Evolutionary conservation across 2,888 invertebrate genomes (phyloP), one percentile per base, ranked within the genome.

Genomic region (Watsonalla cultraria): DNA sequence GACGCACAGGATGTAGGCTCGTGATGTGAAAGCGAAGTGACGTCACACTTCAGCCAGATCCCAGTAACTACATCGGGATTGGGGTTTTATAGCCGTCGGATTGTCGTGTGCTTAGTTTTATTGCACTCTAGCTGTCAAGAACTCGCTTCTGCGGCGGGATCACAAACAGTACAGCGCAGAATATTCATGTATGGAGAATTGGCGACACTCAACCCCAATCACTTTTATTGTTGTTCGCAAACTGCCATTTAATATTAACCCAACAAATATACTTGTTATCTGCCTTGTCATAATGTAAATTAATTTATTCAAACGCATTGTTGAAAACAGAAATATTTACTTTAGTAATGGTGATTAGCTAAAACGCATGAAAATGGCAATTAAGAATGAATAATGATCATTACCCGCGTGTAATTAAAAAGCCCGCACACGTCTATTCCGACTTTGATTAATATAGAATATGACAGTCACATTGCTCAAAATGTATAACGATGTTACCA

Each of bases 331-430:
- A 64, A 72, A 73, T 75, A 75, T 80, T 75, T 74, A 72, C 67
- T 68, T 65, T 73, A 74, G 78, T 82, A 84, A 86, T 74, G 78
- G 76, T 88, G 84, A 89, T 89, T 86, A 86, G 82, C 76, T 78
- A 78, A 80, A 86, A 84, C 76, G 78, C 69, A 80, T 77, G 78
- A 76, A 82, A 84, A 84, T 78, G 80, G 81, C 87, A 85, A 89
- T 90, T 89, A 86, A 76, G 84, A 77, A 85, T 90, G 90, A 90
- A 90, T 88, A 90, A 90, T 90, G 88, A 88, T 87, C 77, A 86
- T 84, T 85, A 81, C 79, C 62, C 78, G 75, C 75, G 77, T 78
- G 82, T 90, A 89, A 90, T 90, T 90, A 90, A 90, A 90, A 89
- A 80, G 78, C 79, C 76, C 74, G 80, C 75, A 77, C 81, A 80